Conservation (phyloP, 2,113 vertebrate species). For the Vicugna pacos region DNA sequence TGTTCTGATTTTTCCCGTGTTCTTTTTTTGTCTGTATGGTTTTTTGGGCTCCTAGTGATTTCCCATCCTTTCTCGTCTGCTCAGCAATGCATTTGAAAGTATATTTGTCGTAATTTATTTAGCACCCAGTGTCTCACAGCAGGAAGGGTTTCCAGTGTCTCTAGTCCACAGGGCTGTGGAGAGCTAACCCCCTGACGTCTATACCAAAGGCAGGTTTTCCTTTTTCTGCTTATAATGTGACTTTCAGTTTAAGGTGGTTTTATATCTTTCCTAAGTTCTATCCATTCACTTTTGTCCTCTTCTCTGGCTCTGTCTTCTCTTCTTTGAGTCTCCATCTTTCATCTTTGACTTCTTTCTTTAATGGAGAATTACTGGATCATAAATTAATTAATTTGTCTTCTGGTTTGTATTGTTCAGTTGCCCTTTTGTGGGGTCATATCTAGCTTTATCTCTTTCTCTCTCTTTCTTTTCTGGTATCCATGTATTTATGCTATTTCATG, state of each 20-base stretch:
- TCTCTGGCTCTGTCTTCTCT: not conserved
- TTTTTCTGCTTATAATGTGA: not conserved
- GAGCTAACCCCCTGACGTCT: not conserved
- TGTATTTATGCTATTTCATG: not conserved
- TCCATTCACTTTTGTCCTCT: not conserved
- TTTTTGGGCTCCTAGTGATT: not conserved
- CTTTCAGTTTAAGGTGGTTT: slow-evolving; percentile 34
- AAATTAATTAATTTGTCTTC: slow-evolving; percentile 50
- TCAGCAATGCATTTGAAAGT: slow-evolving; percentile 32
- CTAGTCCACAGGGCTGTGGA: not conserved
- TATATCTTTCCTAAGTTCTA: slow-evolving; percentile 8
- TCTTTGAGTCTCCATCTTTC: not conserved
- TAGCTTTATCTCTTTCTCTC: not conserved
- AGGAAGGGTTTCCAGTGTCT: not conserved
- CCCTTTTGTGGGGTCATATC: not conserved
- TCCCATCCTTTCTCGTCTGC: slow-evolving; percentile 34
- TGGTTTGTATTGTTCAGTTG: not conserved
- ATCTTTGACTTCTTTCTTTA: not conserved
- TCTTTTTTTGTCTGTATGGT: not conserved
- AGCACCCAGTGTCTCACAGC: not conserved
- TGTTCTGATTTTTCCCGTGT: not conserved
- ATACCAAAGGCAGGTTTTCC: slow-evolving; percentile 18
- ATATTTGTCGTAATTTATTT: slow-evolving; percentile 33
- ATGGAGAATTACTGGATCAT: not conserved
- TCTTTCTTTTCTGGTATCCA: not conserved